Evolutionary conservation across 1,140 invertebrate species (phyloP).

Genomic region (Diplogasteroides magnus): DNA sequence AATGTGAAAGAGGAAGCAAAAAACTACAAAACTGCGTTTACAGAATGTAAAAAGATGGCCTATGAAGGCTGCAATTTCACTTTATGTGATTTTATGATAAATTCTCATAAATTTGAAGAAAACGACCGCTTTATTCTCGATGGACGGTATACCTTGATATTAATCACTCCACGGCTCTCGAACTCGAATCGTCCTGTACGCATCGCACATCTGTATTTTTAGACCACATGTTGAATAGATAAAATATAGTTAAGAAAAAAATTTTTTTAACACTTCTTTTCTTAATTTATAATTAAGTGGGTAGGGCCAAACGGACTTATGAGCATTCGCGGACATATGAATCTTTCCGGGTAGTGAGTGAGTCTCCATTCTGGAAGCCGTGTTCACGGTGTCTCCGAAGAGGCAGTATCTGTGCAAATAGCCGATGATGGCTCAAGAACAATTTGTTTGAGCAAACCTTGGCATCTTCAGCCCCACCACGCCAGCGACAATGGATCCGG

Average conservation of each 20-base stretch:
- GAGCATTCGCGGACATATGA: conserved; percentile 43
- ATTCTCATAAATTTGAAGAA: too few species aligned
- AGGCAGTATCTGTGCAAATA: conserved; percentile 60
- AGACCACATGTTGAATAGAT: conserved; percentile 1
- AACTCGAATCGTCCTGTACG: conserved; percentile 51
- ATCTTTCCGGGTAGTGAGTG: conserved; percentile 42
- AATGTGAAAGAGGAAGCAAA: too few species aligned
- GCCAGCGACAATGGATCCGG: conserved; percentile 56
- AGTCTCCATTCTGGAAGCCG: conserved; percentile 55
- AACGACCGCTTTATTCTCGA: too few species aligned
- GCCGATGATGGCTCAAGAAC: neutral
- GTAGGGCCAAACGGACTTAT: neutral
- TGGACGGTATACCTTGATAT: conserved; percentile 52
- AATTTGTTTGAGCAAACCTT: conserved; percentile 35
- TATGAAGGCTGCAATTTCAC: too few species aligned
- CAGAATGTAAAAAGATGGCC: too few species aligned
- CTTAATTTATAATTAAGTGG: conserved; percentile 1
- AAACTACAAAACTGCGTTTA: too few species aligned
- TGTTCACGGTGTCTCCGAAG: conserved; percentile 72
- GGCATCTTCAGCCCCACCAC: conserved; percentile 62
- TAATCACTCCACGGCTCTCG: conserved; percentile 42
- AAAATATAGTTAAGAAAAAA: neutral
- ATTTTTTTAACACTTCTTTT: neutral
- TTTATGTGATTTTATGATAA: too few species aligned
- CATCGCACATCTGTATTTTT: conserved; percentile 31